A percentile compares a stretch with the other conserved stretches of the same genome.
Evolutionary conservation across 2,113 vertebrate genomes (phyloP).

Genomic region (Tauraco erythrolophus): DNA sequence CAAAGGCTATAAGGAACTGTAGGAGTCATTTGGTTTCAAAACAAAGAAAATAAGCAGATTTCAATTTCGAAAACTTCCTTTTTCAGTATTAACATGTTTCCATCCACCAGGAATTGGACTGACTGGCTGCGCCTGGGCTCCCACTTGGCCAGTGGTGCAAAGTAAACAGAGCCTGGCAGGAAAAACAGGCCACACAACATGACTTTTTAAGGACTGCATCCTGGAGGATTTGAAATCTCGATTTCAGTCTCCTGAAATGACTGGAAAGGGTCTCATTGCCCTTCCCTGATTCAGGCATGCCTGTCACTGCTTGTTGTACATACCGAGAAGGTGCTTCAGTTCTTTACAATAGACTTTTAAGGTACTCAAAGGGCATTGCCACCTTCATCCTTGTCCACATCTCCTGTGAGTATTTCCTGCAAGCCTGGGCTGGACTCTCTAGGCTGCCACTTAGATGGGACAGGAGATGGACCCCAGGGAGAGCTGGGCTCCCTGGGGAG

Average conservation of each 20-base stretch:
- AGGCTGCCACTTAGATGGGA: not conserved
- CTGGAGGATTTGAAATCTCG: not conserved
- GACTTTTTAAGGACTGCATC: not conserved
- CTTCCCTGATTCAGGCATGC: not conserved
- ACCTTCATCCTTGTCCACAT: not conserved
- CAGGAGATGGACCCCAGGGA: not conserved
- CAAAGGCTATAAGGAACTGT: not conserved
- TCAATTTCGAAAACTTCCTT: not conserved
- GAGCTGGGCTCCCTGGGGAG: not conserved
- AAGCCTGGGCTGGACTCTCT: not conserved
- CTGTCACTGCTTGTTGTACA: not conserved
- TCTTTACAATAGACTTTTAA: not conserved
- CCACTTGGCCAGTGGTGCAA: not conserved
- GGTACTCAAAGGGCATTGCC: not conserved
- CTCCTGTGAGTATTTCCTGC: not conserved
- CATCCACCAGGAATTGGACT: not conserved
- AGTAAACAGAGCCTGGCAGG: not conserved
- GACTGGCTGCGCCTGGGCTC: not conserved
- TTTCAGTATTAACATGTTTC: not conserved
- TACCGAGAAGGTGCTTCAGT: fast-evolving
- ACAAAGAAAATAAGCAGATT: not conserved
- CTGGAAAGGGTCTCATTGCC: not conserved
- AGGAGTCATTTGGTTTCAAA: not conserved
- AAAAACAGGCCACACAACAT: not conserved
- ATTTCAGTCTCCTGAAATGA: not conserved